Evolutionary conservation across 2,113 vertebrate genomes (phyloP).

Genomic region (Salvelinus fontinalis): DNA sequence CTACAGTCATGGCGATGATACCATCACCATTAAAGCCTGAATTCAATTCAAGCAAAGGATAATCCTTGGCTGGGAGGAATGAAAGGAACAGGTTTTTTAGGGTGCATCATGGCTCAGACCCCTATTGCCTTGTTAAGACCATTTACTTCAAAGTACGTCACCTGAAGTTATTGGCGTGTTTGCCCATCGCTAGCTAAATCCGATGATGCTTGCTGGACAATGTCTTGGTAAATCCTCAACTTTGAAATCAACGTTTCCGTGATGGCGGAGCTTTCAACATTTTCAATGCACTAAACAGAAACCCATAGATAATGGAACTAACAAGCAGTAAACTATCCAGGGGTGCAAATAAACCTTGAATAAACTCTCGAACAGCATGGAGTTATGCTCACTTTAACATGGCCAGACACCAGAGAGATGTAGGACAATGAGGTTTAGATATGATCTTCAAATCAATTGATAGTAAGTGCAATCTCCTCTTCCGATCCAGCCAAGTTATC

Average conservation of each 20-base stretch:
- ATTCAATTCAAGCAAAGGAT: slow-evolving; percentile 9
- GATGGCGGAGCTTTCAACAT: background rate
- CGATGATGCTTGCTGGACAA: slow-evolving; percentile 9
- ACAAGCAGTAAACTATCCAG: background rate
- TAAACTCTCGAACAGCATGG: background rate
- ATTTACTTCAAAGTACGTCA: slow-evolving; percentile 20
- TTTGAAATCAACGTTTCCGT: background rate
- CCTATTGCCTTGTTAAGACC: background rate
- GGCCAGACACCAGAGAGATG: background rate
- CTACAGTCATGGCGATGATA: no score
- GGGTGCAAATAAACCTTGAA: background rate
- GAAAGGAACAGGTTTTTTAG: slow-evolving; percentile 19
- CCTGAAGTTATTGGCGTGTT: slow-evolving; percentile 44
- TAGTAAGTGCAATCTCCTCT: background rate
- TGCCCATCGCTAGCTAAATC: slow-evolving; percentile 27
- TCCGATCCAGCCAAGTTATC: background rate
- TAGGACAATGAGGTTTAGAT: background rate
- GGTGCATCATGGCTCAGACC: slow-evolving; percentile 8
- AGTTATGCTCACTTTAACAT: background rate
- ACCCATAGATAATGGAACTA: background rate
- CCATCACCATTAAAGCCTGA: slow-evolving; percentile 16
- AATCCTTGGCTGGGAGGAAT: slow-evolving; percentile 16
- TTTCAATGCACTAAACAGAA: background rate
- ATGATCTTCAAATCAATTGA: background rate
- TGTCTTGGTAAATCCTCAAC: background rate